Evolutionary conservation across 2,797 vertebrate genomes (phyloP).

Genomic region (Xenopus petersii): DNA sequence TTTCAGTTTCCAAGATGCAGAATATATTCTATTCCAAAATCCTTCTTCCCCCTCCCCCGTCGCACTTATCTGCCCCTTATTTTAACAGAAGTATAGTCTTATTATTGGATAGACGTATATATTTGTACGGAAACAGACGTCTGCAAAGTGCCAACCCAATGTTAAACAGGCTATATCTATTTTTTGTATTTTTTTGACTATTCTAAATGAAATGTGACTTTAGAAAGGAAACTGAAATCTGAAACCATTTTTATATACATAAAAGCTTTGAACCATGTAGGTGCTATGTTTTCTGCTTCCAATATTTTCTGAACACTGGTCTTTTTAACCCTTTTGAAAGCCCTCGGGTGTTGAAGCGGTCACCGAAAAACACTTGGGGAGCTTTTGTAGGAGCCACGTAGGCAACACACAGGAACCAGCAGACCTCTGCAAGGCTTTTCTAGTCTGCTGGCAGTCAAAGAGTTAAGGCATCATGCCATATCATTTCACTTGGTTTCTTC

Average conservation of each 20-base stretch:
- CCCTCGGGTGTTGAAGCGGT: not conserved
- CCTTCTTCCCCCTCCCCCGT: conserved; percentile 26
- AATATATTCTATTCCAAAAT: conserved; percentile 61
- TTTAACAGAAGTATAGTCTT: conserved; percentile 36
- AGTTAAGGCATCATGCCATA: conserved; percentile 61
- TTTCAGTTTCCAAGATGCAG: conserved; percentile 36
- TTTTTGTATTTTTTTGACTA: conserved; percentile 55
- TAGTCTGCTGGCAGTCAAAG: not conserved
- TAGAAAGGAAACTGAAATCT: conserved; percentile 46
- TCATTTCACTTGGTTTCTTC: conserved; percentile 51
- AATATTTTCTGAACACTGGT: conserved; percentile 66
- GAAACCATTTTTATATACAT: conserved; percentile 49
- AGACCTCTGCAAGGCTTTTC: not conserved
- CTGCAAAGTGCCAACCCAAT: conserved; percentile 58
- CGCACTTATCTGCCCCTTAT: conserved; percentile 50
- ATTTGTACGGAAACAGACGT: conserved; percentile 42
- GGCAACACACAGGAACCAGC: not conserved
- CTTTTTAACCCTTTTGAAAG: conserved; percentile 10
- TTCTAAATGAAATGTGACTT: conserved; percentile 52
- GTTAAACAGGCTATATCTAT: conserved; percentile 36
- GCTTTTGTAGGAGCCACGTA: not conserved
- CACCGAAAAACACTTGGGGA: not conserved
- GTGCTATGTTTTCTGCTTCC: conserved; percentile 68
- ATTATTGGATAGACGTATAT: conserved; percentile 38
- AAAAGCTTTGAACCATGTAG: conserved; percentile 57